Evolutionary conservation across 2,113 vertebrate genomes (phyloP).

Genomic region (Microtus pennsylvanicus): DNA sequence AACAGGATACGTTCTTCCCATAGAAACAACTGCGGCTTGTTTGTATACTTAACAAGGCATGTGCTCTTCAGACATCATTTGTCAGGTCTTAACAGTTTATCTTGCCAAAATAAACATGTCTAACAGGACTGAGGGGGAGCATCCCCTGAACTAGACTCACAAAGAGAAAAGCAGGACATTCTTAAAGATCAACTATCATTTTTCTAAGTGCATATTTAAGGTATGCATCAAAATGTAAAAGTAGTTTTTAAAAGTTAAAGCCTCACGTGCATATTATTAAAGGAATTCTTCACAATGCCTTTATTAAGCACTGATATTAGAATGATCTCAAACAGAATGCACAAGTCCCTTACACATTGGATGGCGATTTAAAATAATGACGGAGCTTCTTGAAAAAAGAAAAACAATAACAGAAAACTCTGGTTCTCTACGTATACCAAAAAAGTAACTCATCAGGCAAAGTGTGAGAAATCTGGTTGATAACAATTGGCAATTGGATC

Average conservation of each 20-base stretch:
- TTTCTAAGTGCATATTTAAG: not conserved
- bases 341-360: not conserved
- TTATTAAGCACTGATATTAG: not conserved
- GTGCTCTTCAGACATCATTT: slow-evolving; percentile 71
- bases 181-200: not conserved
- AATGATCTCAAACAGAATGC: not conserved
- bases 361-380: slow-evolving; percentile 29
- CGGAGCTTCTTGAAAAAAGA: not conserved
- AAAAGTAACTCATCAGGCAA: slow-evolving; percentile 48
- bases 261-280: not conserved
- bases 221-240: not conserved
- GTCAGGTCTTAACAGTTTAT: slow-evolving; percentile 78
- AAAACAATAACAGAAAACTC: not conserved
- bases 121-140: slow-evolving; percentile 33
- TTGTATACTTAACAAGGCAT: slow-evolving; percentile 65
- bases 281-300: not conserved
- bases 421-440: slow-evolving; percentile 24
- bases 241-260: not conserved
- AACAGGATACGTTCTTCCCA: slow-evolving; percentile 46
- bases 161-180: not conserved
- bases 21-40: slow-evolving; percentile 67
- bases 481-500: slow-evolving; percentile 66
- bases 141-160: slow-evolving; percentile 38
- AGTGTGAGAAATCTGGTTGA: slow-evolving; percentile 59
- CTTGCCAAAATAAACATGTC: slow-evolving; percentile 75